Evolutionary conservation across 1,140 invertebrate species (phyloP).

Genomic region (Drosophila repleta): DNA sequence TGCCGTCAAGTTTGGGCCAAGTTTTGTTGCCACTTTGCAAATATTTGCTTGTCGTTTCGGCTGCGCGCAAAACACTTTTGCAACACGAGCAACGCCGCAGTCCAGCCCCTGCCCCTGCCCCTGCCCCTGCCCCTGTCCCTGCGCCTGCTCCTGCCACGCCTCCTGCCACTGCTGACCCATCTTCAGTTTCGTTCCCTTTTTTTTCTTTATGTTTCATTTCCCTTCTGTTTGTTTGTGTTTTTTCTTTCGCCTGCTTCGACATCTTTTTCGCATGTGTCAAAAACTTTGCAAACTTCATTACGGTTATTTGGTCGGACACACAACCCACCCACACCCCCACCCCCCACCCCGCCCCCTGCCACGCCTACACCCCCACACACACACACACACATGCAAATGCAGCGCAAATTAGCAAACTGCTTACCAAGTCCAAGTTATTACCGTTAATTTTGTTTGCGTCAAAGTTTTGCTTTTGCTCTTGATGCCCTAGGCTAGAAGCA

Average conservation of each 20-base stretch:
- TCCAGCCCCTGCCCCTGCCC: background rate
- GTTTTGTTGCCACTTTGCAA: slow-evolving; percentile 77
- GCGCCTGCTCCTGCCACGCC: background rate
- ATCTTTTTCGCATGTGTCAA: slow-evolving; percentile 71
- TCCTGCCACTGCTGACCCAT: slow-evolving; percentile 17
- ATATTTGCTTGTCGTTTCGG: slow-evolving; percentile 67
- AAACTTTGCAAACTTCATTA: slow-evolving; percentile 78
- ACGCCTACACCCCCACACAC: slow-evolving; percentile 20
- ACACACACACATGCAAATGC: slow-evolving; percentile 63
- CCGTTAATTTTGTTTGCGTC: slow-evolving; percentile 74
- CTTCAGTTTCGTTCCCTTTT: slow-evolving; percentile 3
- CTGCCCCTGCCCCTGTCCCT: background rate
- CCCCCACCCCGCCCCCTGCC: slow-evolving; percentile 7
- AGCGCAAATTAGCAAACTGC: slow-evolving; percentile 51
- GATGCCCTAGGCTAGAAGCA: background rate
- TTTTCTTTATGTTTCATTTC: slow-evolving; percentile 11
- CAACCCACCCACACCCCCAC: too few species aligned
- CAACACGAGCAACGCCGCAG: slow-evolving; percentile 35
- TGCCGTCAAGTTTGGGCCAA: slow-evolving; percentile 47
- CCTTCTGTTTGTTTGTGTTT: too few species aligned
- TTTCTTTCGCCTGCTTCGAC: slow-evolving; percentile 31
- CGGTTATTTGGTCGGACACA: slow-evolving; percentile 69
- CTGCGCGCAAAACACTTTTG: slow-evolving; percentile 70
- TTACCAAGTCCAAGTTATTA: slow-evolving; percentile 73
- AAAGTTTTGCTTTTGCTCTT: slow-evolving; percentile 56